phyloP scores from a whole-genome alignment of 1,140 invertebrate genomes.

The Halesus radiatus region DNA sequence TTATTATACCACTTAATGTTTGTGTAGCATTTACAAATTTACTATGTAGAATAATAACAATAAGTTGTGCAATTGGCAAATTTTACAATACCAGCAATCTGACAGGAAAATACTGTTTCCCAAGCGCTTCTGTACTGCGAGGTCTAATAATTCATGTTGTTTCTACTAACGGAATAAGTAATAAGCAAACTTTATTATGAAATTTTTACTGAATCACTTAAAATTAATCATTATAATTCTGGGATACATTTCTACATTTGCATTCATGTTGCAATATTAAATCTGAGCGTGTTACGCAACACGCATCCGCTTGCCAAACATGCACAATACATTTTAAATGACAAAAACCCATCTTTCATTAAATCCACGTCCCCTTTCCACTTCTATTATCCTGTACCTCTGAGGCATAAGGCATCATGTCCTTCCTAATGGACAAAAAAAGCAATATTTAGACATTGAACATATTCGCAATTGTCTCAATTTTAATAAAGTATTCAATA shows the following conservation, averaged over 20 bases:
- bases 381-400: too few species aligned
- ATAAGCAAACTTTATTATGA: slow-evolving; percentile 11
- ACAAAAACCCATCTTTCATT: slow-evolving; percentile 35
- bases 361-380: too few species aligned
- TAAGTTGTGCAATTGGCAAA: not conserved
- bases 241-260: not conserved
- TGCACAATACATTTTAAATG: slow-evolving; percentile 50
- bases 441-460: too few species aligned
- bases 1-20: slow-evolving; percentile 1
- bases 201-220: slow-evolving; percentile 22
- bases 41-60: too few species aligned
- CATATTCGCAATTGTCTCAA: too few species aligned
- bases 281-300: slow-evolving; percentile 13
- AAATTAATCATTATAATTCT: not conserved
- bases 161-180: not conserved
- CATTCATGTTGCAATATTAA: not conserved
- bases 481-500: too few species aligned
- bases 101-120: not conserved
- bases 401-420: too few species aligned
- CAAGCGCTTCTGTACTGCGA: too few species aligned
- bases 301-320: slow-evolving; percentile 46
- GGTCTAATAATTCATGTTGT: slow-evolving; percentile 26
- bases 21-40: too few species aligned
- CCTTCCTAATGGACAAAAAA: too few species aligned
- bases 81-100: not conserved